Evolutionary conservation across 1,140 invertebrate species (phyloP), one percentile per base, ranked within the genome.

Genomic region (Papilio polytes): DNA sequence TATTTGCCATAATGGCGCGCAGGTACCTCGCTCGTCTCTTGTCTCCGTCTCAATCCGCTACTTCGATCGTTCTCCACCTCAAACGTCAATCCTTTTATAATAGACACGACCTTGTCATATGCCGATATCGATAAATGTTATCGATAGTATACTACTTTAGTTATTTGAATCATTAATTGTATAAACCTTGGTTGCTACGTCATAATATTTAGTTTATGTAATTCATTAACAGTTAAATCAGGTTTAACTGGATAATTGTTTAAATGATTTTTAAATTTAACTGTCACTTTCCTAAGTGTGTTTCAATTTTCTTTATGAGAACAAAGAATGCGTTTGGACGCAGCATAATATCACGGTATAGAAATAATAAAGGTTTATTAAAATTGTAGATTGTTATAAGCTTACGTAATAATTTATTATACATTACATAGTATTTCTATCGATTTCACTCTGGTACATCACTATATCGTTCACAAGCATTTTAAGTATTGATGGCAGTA

Each of bases 401-500:
- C 6, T 41, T 41, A 8, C 6, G 36, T 41, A 41, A 41, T 41
- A 6, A 48, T 48, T 48, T 48, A 1, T 0, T 3, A 12, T 46
- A 12, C 7, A 48, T 48, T 15, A 48, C 46, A 48, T 48, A 13
- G 46, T 31, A 70, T 51, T 12, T n/a, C n/a, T 82, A 83, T 81
- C 80, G 81, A 84, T 46, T 74, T 18, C 44, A 46, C 15, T 31
- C 8, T 26, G 15, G 56, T 53, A 31, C 89, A 85, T 87, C 90
- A 88, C 91, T 90, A 88, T 85, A 85, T 81, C 86, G 84, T 89
- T 93, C 89, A 89, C 84, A 88, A 93, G 88, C 85, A 92, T 93
- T 91, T 94, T 93, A 94, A 94, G 93, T 94, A 94, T 94, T 94
- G 90, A 94, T 93, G 92, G 91, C 86, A 91, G 90, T 85, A 90